Evolutionary conservation across 2,797 vertebrate species (phyloP).

Genomic region (Trachops cirrhosus): DNA sequence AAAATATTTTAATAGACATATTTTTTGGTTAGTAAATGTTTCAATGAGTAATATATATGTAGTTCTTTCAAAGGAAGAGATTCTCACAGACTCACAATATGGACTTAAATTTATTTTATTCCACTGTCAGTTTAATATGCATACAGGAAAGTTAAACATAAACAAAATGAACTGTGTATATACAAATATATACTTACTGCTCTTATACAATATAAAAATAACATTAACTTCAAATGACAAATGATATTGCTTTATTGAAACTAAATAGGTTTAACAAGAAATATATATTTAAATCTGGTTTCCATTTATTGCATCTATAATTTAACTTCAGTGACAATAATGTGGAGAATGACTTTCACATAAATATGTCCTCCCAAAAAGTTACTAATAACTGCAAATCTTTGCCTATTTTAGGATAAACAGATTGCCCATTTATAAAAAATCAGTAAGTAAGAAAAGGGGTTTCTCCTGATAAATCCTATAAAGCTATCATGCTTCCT

Average conservation of each 20-base stretch:
- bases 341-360: background rate
- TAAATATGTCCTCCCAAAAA: background rate
- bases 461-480: background rate
- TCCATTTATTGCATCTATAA: background rate
- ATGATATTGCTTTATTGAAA: background rate
- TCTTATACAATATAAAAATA: constrained; percentile 7
- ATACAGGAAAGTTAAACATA: constrained; percentile 11
- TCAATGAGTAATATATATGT: background rate
- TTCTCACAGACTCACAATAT: background rate
- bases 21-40: background rate
- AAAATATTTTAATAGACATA: background rate
- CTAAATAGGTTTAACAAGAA: constrained; percentile 11
- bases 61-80: constrained; percentile 15
- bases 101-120: constrained; percentile 36
- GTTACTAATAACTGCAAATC: background rate
- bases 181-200: background rate
- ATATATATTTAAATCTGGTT: background rate
- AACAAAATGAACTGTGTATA: background rate
- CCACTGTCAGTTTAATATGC: background rate
- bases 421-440: background rate
- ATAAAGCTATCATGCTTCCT: constrained; percentile 1
- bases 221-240: constrained; percentile 33
- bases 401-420: constrained; percentile 25
- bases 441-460: background rate
- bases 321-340: background rate